Conservation (phyloP, 2,797 vertebrate genomes). For the Trachops cirrhosus region DNA sequence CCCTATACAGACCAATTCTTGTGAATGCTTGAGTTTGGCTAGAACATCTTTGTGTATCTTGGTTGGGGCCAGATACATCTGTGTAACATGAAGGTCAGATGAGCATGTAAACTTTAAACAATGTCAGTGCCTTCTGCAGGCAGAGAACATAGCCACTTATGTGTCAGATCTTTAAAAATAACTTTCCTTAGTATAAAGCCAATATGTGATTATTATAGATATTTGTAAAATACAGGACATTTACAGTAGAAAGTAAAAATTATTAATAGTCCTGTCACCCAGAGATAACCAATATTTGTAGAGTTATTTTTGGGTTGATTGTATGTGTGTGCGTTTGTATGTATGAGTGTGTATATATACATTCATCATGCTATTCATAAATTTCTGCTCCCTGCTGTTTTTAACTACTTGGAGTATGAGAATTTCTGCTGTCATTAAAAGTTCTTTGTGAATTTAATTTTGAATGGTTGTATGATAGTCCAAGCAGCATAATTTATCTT, state of each 20-base stretch:
- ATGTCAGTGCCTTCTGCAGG: background rate
- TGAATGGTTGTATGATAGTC: background rate
- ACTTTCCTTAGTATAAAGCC: background rate
- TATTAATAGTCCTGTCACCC: background rate
- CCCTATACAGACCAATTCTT: background rate
- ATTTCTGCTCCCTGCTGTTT: background rate
- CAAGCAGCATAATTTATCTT: background rate
- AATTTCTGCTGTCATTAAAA: background rate
- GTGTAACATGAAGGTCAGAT: background rate
- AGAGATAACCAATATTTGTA: background rate
- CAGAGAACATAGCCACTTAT: background rate
- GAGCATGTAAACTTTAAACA: background rate
- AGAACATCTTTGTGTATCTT: background rate
- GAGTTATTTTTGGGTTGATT: background rate
- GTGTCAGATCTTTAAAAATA: background rate
- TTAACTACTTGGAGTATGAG: background rate
- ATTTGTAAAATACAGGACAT: background rate
- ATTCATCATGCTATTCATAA: background rate
- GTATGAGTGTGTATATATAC: background rate
- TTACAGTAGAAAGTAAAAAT: background rate
- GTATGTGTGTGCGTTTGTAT: background rate
- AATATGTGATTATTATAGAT: background rate
- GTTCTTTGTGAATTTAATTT: conserved; percentile 18
- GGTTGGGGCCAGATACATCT: background rate
- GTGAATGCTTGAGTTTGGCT: background rate